Conservation (phyloP, 2,113 vertebrate genomes). For the Phasianus colchicus region DNA sequence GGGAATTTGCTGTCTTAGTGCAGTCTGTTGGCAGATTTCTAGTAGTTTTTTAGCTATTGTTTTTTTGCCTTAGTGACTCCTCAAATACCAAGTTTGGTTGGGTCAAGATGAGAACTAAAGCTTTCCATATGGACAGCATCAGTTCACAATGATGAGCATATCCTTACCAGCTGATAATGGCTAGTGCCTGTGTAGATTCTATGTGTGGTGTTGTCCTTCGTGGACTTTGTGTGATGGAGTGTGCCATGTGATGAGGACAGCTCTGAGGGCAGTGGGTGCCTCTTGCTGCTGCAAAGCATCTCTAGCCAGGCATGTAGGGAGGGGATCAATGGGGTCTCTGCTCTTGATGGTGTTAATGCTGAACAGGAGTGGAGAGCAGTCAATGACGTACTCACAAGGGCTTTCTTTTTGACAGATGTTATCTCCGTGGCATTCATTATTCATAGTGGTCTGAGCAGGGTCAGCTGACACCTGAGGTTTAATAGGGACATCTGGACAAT, state of each 20-base stretch:
- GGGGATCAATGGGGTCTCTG: not conserved
- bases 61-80: not conserved
- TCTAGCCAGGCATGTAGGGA: not conserved
- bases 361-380: not conserved
- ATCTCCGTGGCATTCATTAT: not conserved
- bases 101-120: not conserved
- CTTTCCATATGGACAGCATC: not conserved
- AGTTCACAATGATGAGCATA: not conserved
- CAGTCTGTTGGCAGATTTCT: not conserved
- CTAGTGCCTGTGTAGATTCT: not conserved
- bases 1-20: not conserved
- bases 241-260: not conserved
- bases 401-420: not conserved
- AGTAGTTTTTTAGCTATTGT: not conserved
- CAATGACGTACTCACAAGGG: not conserved
- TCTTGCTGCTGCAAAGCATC: not conserved
- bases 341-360: not conserved
- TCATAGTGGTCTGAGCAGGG: not conserved
- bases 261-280: not conserved
- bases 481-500: not conserved
- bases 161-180: fast-evolving
- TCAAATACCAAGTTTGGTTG: not conserved
- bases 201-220: not conserved
- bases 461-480: not conserved
- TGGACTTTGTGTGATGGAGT: not conserved